Conservation (phyloP, 2,797 vertebrate genomes). For the Cottoperca gobio region DNA sequence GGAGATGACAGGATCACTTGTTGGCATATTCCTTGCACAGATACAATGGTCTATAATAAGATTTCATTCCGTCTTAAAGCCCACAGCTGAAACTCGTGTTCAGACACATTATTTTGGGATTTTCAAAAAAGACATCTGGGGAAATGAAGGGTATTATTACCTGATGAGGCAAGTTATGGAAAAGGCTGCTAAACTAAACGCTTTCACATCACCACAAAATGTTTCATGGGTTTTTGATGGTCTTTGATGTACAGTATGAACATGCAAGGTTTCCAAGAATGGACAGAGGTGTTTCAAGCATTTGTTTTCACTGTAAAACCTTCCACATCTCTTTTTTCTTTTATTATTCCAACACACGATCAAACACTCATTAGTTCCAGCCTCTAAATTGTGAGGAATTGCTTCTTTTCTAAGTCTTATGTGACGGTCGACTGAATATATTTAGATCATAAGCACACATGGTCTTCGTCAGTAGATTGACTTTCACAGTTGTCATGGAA, state of each 20-base stretch:
- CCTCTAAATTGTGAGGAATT: not conserved
- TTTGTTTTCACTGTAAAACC: not conserved
- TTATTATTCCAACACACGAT: too few relatives aligned
- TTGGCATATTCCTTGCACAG: not conserved
- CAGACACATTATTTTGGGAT: not conserved
- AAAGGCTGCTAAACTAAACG: not conserved
- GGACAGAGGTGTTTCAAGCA: too few relatives aligned
- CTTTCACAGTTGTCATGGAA: too few relatives aligned
- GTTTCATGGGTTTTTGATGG: not conserved
- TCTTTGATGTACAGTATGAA: too few relatives aligned
- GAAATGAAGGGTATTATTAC: slow-evolving; percentile 8
- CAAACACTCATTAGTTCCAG: not conserved
- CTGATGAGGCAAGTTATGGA: not conserved
- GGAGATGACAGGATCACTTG: slow-evolving; percentile 23
- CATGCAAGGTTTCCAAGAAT: too few relatives aligned
- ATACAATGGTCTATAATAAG: slow-evolving; percentile 16
- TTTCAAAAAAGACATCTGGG: not conserved
- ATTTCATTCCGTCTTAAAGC: slow-evolving; percentile 5
- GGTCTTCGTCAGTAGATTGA: not conserved
- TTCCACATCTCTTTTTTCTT: not conserved
- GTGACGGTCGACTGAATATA: not conserved
- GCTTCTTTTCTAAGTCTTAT: not conserved
- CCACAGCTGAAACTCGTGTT: not conserved
- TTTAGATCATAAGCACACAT: not conserved
- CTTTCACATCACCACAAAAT: not conserved